Base-by-base conservation (phyloP, 2,888 invertebrate genomes). In the Heteromurus nitidus region DNA sequence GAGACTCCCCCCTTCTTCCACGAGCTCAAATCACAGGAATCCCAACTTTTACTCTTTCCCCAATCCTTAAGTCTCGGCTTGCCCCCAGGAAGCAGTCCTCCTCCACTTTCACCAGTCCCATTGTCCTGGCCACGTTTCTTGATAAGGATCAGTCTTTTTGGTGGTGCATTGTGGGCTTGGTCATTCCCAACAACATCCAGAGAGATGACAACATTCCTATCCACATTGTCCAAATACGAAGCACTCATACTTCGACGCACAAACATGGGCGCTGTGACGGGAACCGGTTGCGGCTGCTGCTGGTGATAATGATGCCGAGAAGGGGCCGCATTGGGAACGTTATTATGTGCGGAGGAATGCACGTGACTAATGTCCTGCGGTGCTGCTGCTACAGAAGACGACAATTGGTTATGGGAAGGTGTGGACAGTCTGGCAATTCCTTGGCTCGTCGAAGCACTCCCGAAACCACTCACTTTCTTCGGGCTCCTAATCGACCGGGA, bases 141-240 rank as follows among this genome's bases (percentile, higher is more conserved):
- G 2, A 95, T 94, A 58, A 95, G 90, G 42, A 95, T 92, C 30
- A 95, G 90, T 2, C 95, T 91, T 86, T 95, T 93, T 0, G 95
- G 95, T 1, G 94, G 93, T 86, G 95, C 94, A 82, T 93, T 93
- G 16, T 92, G 91, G 55, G 94, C 88, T 13, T 93, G 93, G 68
- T 94, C 93, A 88, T 94, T 94, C 64, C 94, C 94, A 24, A 94
- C 92, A 86, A 93, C 91, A 87, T 93, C 87, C 60, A 85, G 53
- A 9, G 83, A 80, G n/a, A 83, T 62, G 9, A 82, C 80, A 9
- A 84, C 79, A 28, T 85, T 82, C 44, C 84, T 69, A 26, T 84
- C 93, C 3, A 96, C 95, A 84, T 94, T 91, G 88, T 96, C 96
- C 86, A 96, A 90, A 88, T 95, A 96, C 0, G 96, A 96, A 1